Conservation (phyloP, 2,888 invertebrate genomes). For the Xestia ashworthii region DNA sequence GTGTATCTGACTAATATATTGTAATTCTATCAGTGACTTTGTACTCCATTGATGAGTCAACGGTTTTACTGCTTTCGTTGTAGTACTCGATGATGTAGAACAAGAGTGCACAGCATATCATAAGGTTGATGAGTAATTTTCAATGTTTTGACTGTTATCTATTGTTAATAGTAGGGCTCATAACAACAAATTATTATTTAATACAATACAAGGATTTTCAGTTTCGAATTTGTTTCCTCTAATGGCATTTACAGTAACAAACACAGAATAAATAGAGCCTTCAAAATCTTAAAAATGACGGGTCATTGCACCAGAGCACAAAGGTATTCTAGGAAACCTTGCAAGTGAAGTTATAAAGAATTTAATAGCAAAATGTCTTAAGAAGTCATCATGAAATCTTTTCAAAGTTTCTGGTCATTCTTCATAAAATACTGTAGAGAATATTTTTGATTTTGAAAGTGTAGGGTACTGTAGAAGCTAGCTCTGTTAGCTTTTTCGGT, state of each 20-base stretch:
- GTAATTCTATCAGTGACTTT: constrained; percentile 58
- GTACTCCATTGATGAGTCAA: constrained; percentile 58
- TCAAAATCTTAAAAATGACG: not conserved
- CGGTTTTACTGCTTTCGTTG: constrained; percentile 21
- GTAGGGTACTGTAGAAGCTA: not conserved
- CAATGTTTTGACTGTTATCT: constrained; percentile 50
- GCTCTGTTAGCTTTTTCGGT: not conserved
- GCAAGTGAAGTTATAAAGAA: not conserved
- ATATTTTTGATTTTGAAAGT: not conserved
- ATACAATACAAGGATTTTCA: not conserved
- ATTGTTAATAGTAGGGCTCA: constrained; percentile 17
- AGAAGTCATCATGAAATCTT: constrained; percentile 21
- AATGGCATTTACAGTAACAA: not conserved
- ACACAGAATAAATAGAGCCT: not conserved
- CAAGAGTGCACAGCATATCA: constrained; percentile 21
- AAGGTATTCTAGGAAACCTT: constrained; percentile 18
- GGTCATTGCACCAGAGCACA: not conserved
- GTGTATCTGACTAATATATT: constrained; percentile 61
- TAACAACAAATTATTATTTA: constrained; percentile 6
- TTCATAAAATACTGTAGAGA: not conserved
- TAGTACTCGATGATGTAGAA: constrained; percentile 21
- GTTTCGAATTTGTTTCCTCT: not conserved
- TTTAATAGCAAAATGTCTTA: not conserved
- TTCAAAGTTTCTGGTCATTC: constrained; percentile 3
- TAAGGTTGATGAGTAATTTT: constrained; percentile 33